Conservation (phyloP, 2,113 vertebrate species). For the Aspidoscelis tigris region DNA sequence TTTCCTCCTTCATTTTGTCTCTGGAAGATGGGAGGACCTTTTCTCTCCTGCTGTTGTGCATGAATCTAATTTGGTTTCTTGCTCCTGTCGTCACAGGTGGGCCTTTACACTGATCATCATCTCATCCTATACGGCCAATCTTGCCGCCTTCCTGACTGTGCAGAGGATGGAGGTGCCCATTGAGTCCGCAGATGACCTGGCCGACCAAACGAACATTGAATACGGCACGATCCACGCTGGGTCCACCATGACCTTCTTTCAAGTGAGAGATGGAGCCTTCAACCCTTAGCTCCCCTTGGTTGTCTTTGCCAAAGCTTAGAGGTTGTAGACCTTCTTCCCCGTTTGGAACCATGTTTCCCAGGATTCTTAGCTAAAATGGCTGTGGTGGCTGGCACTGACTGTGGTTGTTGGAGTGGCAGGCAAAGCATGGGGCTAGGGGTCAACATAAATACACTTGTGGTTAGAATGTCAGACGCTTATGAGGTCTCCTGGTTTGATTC, state of each 20-base stretch:
- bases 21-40: neutral
- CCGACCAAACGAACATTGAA: slow-evolving; percentile 94
- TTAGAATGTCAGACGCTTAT: no score
- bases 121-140: slow-evolving; percentile 95
- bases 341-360: no score
- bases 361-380: no score
- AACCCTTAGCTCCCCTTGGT: accelerated
- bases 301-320: neutral
- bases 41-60: neutral
- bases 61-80: neutral
- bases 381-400: no score
- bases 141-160: slow-evolving; percentile 92
- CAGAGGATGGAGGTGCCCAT: slow-evolving; percentile 95
- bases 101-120: slow-evolving; percentile 97
- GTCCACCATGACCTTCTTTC: slow-evolving; percentile 97
- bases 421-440: no score
- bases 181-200: slow-evolving; percentile 90
- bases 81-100: slow-evolving; percentile 80
- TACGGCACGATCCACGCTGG: slow-evolving; percentile 94
- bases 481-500: no score
- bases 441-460: no score
- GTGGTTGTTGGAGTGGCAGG: no score
- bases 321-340: no score
- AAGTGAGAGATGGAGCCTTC: slow-evolving; percentile 71
- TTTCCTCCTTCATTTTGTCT: neutral